These are phyloP conservation scores for Cryptocheilus praepositus DNA, from an alignment of 2,888 invertebrate genomes.

Conservation along the genomic window DNA sequence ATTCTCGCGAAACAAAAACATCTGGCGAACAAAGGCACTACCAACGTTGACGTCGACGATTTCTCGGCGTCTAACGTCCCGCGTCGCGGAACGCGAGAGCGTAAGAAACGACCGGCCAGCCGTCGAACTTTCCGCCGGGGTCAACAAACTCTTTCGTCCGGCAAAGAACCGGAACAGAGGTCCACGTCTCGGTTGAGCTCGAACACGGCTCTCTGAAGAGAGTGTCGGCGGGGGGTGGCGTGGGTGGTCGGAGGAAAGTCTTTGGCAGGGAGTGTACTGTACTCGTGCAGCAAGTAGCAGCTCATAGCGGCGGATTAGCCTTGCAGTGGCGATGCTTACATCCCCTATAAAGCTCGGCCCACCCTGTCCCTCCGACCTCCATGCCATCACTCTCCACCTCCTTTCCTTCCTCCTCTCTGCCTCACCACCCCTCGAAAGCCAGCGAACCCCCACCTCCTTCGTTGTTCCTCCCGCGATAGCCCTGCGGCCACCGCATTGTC, in stretches of 20 bases:
- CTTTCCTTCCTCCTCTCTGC: conserved; percentile 6
- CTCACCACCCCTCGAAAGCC: conserved; percentile 50
- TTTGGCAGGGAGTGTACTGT: conserved; percentile 69
- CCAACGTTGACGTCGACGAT: conserved; percentile 2
- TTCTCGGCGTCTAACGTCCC: conserved; percentile 1
- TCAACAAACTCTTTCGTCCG: conserved; percentile 52
- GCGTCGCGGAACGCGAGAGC: background rate
- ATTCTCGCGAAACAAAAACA: background rate
- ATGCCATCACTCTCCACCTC: conserved; percentile 41
- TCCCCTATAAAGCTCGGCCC: conserved; percentile 68
- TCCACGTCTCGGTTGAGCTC: conserved; percentile 23
- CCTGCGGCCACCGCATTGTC: conserved; percentile 74
- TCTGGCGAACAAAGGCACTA: background rate
- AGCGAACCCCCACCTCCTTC: conserved; percentile 55
- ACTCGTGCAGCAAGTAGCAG: conserved; percentile 69
- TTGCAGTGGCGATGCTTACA: conserved; percentile 74
- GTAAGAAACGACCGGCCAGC: background rate
- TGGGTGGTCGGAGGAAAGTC: conserved; percentile 38
- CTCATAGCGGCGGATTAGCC: conserved; percentile 74
- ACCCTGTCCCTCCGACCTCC: conserved; percentile 46
- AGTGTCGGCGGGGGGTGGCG: background rate
- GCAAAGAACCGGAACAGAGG: conserved; percentile 47
- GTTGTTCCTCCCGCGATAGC: conserved; percentile 70
- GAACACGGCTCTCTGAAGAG: too few relatives aligned
- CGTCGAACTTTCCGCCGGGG: conserved; percentile 24